Percentiles rank a stretch among this genome's conserved stretches.
These are phyloP conservation scores for Blera fallax DNA, from an alignment of 2,888 invertebrate species.

Conservation along the genomic window DNA sequence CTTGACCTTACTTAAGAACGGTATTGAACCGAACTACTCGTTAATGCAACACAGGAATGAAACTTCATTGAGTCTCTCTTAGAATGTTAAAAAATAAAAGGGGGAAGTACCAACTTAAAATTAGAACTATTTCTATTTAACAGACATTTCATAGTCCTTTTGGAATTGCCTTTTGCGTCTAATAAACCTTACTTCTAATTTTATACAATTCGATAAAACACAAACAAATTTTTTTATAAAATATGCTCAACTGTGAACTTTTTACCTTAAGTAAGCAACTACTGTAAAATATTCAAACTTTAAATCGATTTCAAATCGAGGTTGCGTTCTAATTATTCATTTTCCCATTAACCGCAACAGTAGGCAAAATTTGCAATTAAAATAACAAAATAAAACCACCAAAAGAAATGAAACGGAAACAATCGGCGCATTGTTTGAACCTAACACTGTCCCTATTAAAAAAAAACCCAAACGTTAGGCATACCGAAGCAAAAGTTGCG, in stretches of 20 bases:
- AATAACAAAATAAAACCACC: neutral
- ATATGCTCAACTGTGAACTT: neutral
- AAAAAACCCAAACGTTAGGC: neutral
- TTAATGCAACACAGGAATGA: no score
- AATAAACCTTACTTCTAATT: no score
- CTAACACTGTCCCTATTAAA: neutral
- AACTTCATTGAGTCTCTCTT: no score
- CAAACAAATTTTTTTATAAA: no score
- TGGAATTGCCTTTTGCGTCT: no score
- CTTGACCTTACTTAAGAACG: no score
- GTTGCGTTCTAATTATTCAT: neutral
- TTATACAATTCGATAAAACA: no score
- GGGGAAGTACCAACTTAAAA: no score
- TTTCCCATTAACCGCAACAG: neutral
- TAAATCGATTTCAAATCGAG: neutral
- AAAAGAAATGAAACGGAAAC: neutral
- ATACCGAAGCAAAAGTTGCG: neutral
- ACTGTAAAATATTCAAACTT: neutral
- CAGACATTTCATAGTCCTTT: no score
- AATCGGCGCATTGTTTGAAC: neutral
- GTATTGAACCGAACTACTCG: no score
- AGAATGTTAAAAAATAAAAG: no score
- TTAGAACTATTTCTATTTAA: no score
- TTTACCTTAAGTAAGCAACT: neutral
- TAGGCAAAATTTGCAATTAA: neutral